Conservation (phyloP, 2,888 invertebrate species). For the Tiliacea citrago region DNA sequence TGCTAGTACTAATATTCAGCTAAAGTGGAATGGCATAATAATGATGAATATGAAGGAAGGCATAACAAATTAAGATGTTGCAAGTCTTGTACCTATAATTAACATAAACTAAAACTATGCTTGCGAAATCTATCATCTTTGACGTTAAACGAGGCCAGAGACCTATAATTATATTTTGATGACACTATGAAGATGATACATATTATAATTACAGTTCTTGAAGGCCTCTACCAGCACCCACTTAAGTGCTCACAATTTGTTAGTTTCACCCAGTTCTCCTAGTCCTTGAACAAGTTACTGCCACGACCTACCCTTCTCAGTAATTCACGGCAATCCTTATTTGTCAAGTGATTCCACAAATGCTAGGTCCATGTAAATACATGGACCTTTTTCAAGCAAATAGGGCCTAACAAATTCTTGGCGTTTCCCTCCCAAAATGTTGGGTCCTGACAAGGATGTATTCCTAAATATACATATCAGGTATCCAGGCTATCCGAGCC, state of each 20-base stretch:
- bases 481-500: slow-evolving; percentile 34
- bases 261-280: not conserved
- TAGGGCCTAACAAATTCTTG: slow-evolving; percentile 35
- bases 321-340: slow-evolving; percentile 51
- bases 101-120: not conserved
- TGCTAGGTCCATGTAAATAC: slow-evolving; percentile 19
- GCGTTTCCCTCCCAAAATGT: slow-evolving; percentile 32
- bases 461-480: slow-evolving; percentile 57
- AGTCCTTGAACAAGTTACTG: slow-evolving; percentile 27
- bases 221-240: not conserved
- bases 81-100: not conserved
- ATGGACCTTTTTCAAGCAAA: slow-evolving; percentile 48
- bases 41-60: not conserved
- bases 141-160: not conserved
- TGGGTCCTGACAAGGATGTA: slow-evolving; percentile 23
- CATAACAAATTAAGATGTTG: not conserved
- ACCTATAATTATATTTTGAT: not conserved
- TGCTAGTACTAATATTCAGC: not conserved
- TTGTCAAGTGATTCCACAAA: slow-evolving; percentile 53
- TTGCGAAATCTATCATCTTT: not conserved
- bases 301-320: slow-evolving; percentile 25
- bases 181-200: not conserved
- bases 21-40: too few relatives aligned
- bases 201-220: slow-evolving; percentile 12
- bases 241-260: slow-evolving; percentile 25